These are phyloP conservation scores for Sarcophaga variegata DNA, from an alignment of 2,888 invertebrate species.

Conservation along the genomic window DNA sequence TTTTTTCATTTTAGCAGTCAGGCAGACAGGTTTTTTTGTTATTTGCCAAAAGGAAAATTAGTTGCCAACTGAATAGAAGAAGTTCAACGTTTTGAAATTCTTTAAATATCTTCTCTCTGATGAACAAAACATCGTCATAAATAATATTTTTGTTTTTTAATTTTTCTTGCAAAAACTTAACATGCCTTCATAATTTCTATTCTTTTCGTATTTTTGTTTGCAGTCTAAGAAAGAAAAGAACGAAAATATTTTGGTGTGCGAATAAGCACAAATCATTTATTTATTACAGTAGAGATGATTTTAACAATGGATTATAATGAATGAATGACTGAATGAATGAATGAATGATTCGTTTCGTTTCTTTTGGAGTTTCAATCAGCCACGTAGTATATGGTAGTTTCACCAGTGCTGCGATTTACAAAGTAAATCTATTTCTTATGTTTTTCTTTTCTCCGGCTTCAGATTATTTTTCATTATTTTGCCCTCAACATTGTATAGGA, in stretches of 20 bases:
- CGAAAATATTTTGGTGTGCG: background rate
- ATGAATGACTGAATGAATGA: background rate
- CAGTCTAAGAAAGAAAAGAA: too few relatives aligned
- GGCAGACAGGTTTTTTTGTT: background rate
- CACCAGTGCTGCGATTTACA: background rate
- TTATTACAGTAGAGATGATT: slow-evolving; percentile 34
- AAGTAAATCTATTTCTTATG: background rate
- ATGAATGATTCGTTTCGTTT: slow-evolving; percentile 4
- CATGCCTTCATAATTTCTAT: too few relatives aligned
- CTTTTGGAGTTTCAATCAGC: slow-evolving; percentile 10
- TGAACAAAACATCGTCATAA: background rate
- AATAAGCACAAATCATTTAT: slow-evolving; percentile 49
- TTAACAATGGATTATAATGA: slow-evolving; percentile 46
- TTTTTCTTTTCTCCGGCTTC: background rate
- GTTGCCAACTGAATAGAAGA: background rate
- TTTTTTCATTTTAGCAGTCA: background rate
- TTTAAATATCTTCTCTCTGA: background rate
- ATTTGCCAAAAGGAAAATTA: background rate
- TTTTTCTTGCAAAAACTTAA: background rate
- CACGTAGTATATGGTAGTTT: background rate
- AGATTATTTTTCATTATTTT: too few relatives aligned
- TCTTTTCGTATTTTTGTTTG: too few relatives aligned
- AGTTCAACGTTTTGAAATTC: background rate
- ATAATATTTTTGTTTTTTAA: background rate
- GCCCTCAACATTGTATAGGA: background rate